Evolutionary conservation across 1,140 invertebrate genomes (phyloP).

Genomic region (Danaus plexippus): DNA sequence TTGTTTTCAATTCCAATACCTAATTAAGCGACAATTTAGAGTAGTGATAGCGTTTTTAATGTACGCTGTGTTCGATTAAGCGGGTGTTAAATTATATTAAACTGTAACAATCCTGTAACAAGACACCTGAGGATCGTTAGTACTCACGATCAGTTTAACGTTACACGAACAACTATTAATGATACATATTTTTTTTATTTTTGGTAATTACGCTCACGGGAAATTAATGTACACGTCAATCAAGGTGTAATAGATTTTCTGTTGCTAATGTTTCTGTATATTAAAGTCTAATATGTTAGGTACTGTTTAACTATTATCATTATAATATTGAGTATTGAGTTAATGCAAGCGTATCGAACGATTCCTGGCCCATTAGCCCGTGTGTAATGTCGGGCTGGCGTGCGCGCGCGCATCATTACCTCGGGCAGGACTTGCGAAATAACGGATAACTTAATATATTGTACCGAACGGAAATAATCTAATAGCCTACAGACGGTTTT

Average conservation of each 20-base stretch:
- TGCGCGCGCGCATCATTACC: constrained; percentile 26
- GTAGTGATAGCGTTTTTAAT: no score
- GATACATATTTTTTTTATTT: constrained; percentile 26
- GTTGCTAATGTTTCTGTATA: no score
- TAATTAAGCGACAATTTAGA: no score
- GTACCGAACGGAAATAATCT: constrained; percentile 11
- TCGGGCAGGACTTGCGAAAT: neutral
- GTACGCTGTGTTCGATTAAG: constrained; percentile 25
- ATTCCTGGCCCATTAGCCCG: constrained; percentile 19
- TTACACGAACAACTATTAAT: constrained; percentile 45
- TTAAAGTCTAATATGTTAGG: no score
- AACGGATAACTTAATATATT: neutral
- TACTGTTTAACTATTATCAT: no score
- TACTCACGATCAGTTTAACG: constrained; percentile 35
- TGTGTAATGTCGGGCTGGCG: constrained; percentile 22
- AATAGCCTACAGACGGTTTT: constrained; percentile 5
- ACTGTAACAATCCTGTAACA: constrained; percentile 34
- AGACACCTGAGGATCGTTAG: constrained; percentile 51
- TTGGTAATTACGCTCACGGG: constrained; percentile 37
- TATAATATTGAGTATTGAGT: constrained; percentile 6
- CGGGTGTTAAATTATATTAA: constrained; percentile 26
- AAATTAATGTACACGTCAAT: constrained; percentile 35
- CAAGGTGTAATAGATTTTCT: constrained; percentile 13
- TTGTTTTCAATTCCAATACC: no score
- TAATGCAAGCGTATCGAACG: constrained; percentile 16